A percentile compares a stretch with the other conserved stretches of the same genome.
Evolutionary conservation across 2,113 vertebrate species (phyloP).

Genomic region (Nothoprocta perdicaria): DNA sequence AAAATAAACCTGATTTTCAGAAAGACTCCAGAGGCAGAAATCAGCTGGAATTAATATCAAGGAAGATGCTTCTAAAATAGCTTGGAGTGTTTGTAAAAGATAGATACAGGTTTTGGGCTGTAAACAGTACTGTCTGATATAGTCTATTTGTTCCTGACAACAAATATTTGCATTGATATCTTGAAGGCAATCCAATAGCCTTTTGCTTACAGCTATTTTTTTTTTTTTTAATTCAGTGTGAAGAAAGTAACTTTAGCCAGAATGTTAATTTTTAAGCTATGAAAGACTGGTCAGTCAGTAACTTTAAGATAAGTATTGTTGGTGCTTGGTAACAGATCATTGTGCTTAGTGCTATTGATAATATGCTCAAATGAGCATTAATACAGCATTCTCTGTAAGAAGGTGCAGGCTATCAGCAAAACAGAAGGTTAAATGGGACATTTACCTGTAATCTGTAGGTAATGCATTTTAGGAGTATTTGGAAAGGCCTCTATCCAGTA

Average conservation of each 20-base stretch:
- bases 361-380: background rate
- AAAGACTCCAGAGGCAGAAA: background rate
- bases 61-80: background rate
- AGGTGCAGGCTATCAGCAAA: background rate
- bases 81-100: background rate
- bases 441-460: background rate
- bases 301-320: background rate
- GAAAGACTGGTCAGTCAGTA: background rate
- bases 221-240: background rate
- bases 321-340: background rate
- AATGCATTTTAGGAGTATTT: background rate
- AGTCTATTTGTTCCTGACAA: background rate
- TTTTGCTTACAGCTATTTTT: background rate
- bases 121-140: background rate
- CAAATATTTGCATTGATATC: background rate
- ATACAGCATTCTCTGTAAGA: background rate
- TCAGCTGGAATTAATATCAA: rapidly evolving
- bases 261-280: background rate
- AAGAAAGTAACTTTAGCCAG: background rate
- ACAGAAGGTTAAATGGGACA: background rate
- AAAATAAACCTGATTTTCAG: background rate
- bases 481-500: background rate
- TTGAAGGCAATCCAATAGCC: background rate
- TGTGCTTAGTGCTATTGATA: background rate
- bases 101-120: background rate